Conservation (phyloP, 2,888 invertebrate species). For the Orgyia antiqua region DNA sequence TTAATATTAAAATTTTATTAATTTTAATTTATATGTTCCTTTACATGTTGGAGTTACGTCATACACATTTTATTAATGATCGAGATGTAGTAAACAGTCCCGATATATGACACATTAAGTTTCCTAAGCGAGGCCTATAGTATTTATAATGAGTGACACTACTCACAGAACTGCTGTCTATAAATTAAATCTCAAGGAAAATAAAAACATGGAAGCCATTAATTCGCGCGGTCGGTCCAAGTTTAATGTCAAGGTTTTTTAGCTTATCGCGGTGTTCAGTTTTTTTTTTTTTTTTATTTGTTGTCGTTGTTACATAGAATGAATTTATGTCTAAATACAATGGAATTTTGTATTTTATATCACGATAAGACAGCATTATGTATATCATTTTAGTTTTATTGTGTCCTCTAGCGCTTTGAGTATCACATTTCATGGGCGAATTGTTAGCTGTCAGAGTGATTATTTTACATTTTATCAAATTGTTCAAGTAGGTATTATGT, state of each 20-base stretch:
- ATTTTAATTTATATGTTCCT: too few species aligned
- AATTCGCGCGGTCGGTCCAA: constrained; percentile 76
- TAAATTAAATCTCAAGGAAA: constrained; percentile 78
- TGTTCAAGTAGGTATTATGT: too few species aligned
- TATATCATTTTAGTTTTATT: constrained; percentile 19
- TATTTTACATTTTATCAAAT: constrained; percentile 1
- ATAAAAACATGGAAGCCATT: constrained; percentile 78
- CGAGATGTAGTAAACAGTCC: constrained; percentile 59
- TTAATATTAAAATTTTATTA: too few species aligned
- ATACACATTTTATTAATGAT: too few species aligned
- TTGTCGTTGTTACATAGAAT: constrained; percentile 60
- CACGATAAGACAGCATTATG: constrained; percentile 13
- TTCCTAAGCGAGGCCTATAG: constrained; percentile 56
- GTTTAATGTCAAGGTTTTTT: constrained; percentile 77
- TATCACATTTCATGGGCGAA: constrained; percentile 10
- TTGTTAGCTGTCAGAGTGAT: constrained; percentile 3
- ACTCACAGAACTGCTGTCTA: constrained; percentile 61
- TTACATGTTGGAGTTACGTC: too few species aligned
- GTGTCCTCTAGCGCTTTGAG: constrained; percentile 8
- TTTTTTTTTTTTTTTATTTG: constrained; percentile 56
- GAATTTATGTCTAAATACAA: constrained; percentile 49
- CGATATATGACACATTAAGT: constrained; percentile 73
- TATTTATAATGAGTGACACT: constrained; percentile 72
- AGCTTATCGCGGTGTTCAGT: constrained; percentile 74
- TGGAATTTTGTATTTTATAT: constrained; percentile 34